Evolutionary conservation across 2,113 vertebrate genomes (phyloP).

Genomic region (cattle (Bos taurus)): ARS-UCD2.0 NC_037349.1:30541501-30542000

Average conservation of each 20-base stretch:
- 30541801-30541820: conserved; percentile 68
- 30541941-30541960: conserved; percentile 36
- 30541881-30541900: conserved; percentile 55
- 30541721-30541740: not conserved
- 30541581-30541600: conserved; percentile 51
- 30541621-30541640: conserved; percentile 15
- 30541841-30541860: conserved; percentile 70
- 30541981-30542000: conserved; percentile 37
- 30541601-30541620: not conserved
- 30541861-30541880: conserved; percentile 67
- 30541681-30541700: conserved; percentile 4
- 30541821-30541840: conserved; percentile 71
- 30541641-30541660: not conserved
- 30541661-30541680: not conserved
- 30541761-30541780: not conserved
- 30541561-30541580: conserved; percentile 15
- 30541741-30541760: not conserved
- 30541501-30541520: conserved; percentile 71
- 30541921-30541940: conserved; percentile 49
- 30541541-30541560: conserved; percentile 71
- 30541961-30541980: conserved; percentile 28
- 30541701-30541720: conserved; percentile 10
- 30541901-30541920: conserved; percentile 33
- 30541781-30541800: conserved; percentile 65
- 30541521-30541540: conserved; percentile 63